Percentiles rank a stretch among this genome's conserved stretches.
Evolutionary conservation across 2,797 vertebrate genomes (phyloP).

Genomic region (Clarias pachynema): DNA sequence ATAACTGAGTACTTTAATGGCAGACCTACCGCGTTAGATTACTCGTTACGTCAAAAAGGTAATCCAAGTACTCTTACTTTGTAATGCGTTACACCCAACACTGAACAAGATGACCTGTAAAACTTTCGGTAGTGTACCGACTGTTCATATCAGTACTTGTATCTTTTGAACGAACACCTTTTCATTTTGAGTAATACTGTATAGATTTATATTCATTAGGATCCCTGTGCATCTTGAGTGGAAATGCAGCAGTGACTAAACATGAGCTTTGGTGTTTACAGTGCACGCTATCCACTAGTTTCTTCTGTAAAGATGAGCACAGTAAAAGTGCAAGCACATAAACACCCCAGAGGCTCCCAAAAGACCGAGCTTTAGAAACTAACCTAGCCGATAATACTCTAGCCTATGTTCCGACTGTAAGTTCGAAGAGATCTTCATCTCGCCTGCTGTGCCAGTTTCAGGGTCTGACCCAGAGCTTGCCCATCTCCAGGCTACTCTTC

Average conservation of each 20-base stretch:
- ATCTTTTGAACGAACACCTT: neutral
- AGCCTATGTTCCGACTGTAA: neutral
- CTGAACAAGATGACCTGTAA: no score
- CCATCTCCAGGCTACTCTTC: slow-evolving; percentile 12
- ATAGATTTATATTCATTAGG: neutral
- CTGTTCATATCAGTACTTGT: neutral
- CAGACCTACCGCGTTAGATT: no score
- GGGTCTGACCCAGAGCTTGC: neutral
- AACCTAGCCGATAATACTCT: neutral
- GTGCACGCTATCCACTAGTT: neutral
- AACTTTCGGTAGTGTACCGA: neutral
- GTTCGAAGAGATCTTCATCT: neutral
- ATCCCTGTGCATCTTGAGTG: neutral
- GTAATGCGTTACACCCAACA: no score
- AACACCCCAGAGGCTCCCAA: slow-evolving; percentile 15
- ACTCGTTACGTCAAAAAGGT: no score
- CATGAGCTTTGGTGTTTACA: neutral
- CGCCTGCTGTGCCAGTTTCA: slow-evolving; percentile 7
- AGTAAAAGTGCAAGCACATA: neutral
- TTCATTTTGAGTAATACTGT: neutral
- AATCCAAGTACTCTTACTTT: no score
- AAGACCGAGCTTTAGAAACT: neutral
- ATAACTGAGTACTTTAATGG: no score
- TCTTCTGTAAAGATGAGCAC: neutral
- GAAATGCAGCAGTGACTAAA: neutral